Base-by-base conservation (phyloP, 2,888 invertebrate species). In the Anaspis maculata region DNA sequence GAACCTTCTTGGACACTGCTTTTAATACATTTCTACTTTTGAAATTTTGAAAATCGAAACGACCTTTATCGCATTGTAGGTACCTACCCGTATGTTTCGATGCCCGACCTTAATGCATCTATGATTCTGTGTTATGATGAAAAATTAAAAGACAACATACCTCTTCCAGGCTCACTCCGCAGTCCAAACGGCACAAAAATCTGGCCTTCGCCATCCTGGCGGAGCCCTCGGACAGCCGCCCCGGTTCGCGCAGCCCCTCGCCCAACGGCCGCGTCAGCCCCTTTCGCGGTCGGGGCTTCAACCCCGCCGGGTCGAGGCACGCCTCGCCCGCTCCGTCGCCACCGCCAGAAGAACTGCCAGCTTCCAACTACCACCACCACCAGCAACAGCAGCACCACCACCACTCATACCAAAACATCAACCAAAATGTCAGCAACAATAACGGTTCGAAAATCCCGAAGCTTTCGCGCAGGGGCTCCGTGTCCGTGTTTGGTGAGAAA, bases 181-280 rank as follows among this genome's bases (percentile, higher is more conserved):
- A 52, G 4, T 37, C 56, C 10, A 52, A 52, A 41, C 42, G 62
- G 22, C 51, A 55, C 30, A 59, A 57, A 32, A 61, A 64, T 36
- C 59, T 61, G 41, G 52, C 67, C 1, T 67, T 67, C 41, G 56
- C 67, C 2, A 64, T 67, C 30, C 61, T 67, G 34, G 64, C 64
- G 5, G 66, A 67, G 36, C 49, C 57, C 13, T 46, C 49, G 5
- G 28, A 38, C 30, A 58, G 57, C 34, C 49, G 49, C 32, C 51
- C 57, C 1, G 52, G 49, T 4, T 58, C 61, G 1, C 48, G 61
- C 27, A 62, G 60, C 33, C 52, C 61, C 3, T 62, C 62, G 3
- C 64, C 63, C 7, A 46, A 56, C 0, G 63, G 64, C 2, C 48
- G 66, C 13, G 63, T 66, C 7, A 66, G 65, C 37, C 67, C 67